Conservation (phyloP, 2,797 vertebrate genomes). For the Triplophysa bombifrons region DNA sequence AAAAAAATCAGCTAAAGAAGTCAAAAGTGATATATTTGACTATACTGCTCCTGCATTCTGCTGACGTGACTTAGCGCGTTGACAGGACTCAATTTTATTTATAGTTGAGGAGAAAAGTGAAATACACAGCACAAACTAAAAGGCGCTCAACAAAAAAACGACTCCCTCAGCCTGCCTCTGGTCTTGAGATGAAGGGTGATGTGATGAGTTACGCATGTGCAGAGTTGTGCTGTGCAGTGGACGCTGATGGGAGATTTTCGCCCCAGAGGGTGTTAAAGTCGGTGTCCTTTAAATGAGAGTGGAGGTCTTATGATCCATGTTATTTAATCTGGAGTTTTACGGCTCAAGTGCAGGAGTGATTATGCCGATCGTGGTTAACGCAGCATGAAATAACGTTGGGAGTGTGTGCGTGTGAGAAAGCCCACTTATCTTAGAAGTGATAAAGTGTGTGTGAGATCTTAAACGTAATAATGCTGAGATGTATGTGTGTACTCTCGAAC, state of each 20-base stretch:
- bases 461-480: conserved; percentile 32
- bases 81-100: conserved; percentile 17
- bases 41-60: background rate
- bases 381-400: conserved; percentile 70
- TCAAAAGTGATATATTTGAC: background rate
- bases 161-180: conserved; percentile 4
- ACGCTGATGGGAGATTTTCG: conserved; percentile 30
- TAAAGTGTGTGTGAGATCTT: conserved; percentile 25
- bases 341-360: conserved; percentile 56
- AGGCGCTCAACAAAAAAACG: background rate
- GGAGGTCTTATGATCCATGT: conserved; percentile 49
- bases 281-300: conserved; percentile 48
- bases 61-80: background rate
- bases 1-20: background rate
- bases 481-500: conserved; percentile 66
- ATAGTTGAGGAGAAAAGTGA: conserved; percentile 15
- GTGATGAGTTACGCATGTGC: conserved; percentile 8
- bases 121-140: conserved; percentile 31
- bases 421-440: conserved; percentile 28
- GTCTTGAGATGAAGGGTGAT: conserved; percentile 32
- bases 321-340: conserved; percentile 61
- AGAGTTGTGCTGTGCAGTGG: conserved; percentile 9
- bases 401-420: conserved; percentile 21
- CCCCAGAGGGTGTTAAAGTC: conserved; percentile 20
- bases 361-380: conserved; percentile 68